These are phyloP conservation scores for Anoplius nigerrimus DNA, from an alignment of 2,888 invertebrate species.

Conservation along the genomic window DNA sequence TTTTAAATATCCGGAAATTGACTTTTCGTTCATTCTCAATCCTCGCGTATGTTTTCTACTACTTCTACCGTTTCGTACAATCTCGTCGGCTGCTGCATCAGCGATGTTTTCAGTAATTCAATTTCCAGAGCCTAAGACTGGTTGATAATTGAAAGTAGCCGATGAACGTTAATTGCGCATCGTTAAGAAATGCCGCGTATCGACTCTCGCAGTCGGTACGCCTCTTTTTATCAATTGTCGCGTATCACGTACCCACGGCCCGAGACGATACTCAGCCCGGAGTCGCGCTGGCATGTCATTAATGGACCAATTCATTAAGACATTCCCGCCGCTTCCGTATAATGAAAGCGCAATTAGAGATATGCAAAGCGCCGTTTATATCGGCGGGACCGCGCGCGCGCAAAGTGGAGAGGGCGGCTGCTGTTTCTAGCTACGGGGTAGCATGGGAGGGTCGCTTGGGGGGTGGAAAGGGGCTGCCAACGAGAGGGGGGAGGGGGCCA, in stretches of 20 bases:
- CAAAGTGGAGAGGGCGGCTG: constrained; percentile 34
- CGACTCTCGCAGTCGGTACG: background rate
- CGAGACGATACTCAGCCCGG: background rate
- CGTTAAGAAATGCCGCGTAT: background rate
- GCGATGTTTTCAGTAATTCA: too few relatives aligned
- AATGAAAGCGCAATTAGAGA: constrained; percentile 69
- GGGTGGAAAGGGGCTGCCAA: background rate
- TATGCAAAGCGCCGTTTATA: constrained; percentile 68
- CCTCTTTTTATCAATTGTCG: constrained; percentile 30
- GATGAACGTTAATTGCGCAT: constrained; percentile 8
- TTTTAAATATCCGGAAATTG: too few relatives aligned
- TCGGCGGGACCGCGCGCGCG: constrained; percentile 37
- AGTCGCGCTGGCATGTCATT: constrained; percentile 18
- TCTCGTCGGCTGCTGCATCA: too few relatives aligned
- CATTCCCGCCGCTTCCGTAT: constrained; percentile 58
- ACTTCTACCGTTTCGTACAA: too few relatives aligned
- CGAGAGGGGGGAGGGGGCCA: constrained; percentile 15
- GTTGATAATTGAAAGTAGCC: too few relatives aligned
- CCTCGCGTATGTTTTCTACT: too few relatives aligned
- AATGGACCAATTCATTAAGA: constrained; percentile 66
- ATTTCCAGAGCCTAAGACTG: background rate
- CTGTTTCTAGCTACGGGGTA: too few relatives aligned
- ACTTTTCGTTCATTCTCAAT: too few relatives aligned
- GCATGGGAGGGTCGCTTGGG: too few relatives aligned
- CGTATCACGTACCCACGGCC: background rate